Base-by-base conservation (phyloP, 2,888 invertebrate species). In the Lamellibrachia satsuma region DNA sequence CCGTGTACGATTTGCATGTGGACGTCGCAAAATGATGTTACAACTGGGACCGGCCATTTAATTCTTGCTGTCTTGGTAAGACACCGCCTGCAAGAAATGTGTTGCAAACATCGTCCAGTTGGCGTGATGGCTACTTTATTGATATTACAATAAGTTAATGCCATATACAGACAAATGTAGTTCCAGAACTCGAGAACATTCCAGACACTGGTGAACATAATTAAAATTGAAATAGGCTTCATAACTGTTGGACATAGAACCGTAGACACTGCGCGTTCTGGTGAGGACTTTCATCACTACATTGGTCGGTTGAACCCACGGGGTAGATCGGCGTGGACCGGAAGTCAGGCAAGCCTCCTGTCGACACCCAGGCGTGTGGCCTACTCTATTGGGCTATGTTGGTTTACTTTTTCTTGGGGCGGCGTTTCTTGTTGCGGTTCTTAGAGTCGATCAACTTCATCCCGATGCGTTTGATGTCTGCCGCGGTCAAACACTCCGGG, bases 381-480 rank as follows among this genome's bases (percentile, higher is more conserved):
- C 22, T 22, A 22, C 15, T 75, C 6, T 11, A n/a, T 2, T 75
- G 22, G 15, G 11, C 22, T 75, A 22, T 75, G n/a, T 3, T 6
- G 22, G 60, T 75, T n/a, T 75, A 75, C 75, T 75, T 75, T 22
- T 75, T 75, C 75, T 75, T 75, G 75, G 75, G 75, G n/a, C 75
- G 75, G 75, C 75, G 75, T 22, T 75, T 75, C 4, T 75, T 75
- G 15, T 22, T 75, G 4, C 75, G 75, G n/a, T 0, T 75, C 75
- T 75, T 75, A 6, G 75, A 75, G n/a, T 75, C 75, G 22, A 75
- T 75, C 75, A 75, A 15, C 22, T 15, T 75, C 15, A 22, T 75
- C 22, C 75, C 22, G 75, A 22, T 75, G 15, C 75, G 75, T 22
- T 75, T 75, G 11, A 75, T 75, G 75, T 75, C 75, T 75, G 75